Evolutionary conservation across 2,888 invertebrate genomes (phyloP), one percentile per base, ranked within the genome.

Genomic region (Drosophila testacea): DNA sequence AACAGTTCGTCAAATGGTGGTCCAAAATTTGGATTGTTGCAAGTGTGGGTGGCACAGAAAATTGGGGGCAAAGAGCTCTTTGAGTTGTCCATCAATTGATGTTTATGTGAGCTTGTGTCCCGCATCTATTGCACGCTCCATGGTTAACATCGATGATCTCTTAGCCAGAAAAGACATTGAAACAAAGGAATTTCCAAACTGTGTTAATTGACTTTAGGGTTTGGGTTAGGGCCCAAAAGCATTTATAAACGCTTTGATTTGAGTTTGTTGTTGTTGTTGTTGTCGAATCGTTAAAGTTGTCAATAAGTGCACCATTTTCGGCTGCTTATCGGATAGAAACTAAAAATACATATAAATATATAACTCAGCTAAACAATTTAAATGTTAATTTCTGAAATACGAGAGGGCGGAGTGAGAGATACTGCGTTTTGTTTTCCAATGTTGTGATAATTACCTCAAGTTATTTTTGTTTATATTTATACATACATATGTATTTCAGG

Each of bases 251-350:
- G 76, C 55, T 69, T 81, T 63, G 76, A 78, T 79, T 81, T 71
- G 41, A 54, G 44, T 72, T 70, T 66, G 30, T 54, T 72, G 73
- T 70, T 73, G 73, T 70, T 73, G 64, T 70, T 60, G 62, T 65
- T 59, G 69, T 50, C 64, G 73, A 77, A 77, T 83, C 74, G 80
- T 86, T 84, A 80, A 83, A 86, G 88, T 84, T 88, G 89, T 86
- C 90, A 89, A 90, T 88, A 89, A 90, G 80, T 89, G 89, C 84
- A 88, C 86, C 85, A 89, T 83, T 91, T 90, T 83, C 79, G 63
- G 70, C 68, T 85, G 73, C 79, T 83, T 84, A 81, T 79, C 84
- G 57, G 75, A 36, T 34, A 61, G 60, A 69, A 48, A 65, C 32
- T 44, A 50, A 73, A 56, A 59, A 50, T 44, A 42, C 50, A 62